Conservation (phyloP, 1,140 invertebrate genomes). For the Orchestia grillus region DNA sequence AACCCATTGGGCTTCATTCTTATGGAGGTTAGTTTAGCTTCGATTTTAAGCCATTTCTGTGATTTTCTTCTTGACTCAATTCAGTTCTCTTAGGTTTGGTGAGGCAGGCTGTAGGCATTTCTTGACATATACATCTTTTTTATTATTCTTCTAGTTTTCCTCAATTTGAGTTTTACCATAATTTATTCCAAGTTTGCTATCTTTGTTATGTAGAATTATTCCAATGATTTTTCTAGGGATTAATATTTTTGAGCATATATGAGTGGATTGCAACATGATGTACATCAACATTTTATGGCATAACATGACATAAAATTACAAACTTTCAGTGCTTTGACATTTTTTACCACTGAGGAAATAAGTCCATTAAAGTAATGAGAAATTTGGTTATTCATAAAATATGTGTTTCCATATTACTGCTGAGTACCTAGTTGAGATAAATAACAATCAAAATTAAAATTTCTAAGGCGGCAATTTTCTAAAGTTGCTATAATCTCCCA, state of each 20-base stretch:
- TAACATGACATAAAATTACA: neutral
- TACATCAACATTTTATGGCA: neutral
- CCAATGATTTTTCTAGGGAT: neutral
- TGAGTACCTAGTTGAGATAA: no score
- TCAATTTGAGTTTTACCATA: neutral
- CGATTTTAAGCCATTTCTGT: neutral
- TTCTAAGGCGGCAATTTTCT: no score
- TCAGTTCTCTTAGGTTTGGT: no score
- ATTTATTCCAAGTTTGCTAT: neutral
- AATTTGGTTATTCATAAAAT: neutral
- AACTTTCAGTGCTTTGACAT: neutral
- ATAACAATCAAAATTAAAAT: no score
- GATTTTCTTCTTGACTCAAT: neutral
- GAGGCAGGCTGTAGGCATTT: neutral
- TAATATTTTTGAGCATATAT: no score
- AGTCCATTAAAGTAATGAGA: neutral
- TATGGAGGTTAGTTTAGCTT: constrained; percentile 80
- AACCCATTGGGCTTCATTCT: constrained; percentile 93
- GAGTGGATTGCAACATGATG: neutral
- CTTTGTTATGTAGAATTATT: neutral
- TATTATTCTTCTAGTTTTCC: neutral
- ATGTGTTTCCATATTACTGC: no score
- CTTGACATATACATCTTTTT: neutral
- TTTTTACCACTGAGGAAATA: neutral
- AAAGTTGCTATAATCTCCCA: no score